Conservation (phyloP, 2,888 invertebrate genomes). For the Amphipoea lucens region DNA sequence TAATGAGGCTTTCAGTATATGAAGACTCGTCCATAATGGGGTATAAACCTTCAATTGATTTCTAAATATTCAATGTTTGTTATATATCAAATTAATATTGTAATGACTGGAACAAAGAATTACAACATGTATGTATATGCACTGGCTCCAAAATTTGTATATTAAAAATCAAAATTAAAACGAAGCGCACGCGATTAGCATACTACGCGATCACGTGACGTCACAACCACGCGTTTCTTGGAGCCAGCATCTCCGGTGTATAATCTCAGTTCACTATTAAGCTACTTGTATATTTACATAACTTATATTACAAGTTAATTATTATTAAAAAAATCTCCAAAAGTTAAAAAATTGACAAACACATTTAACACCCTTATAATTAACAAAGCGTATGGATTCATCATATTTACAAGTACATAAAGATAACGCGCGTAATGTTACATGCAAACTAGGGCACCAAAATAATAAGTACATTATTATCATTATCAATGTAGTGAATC, state of each 20-base stretch:
- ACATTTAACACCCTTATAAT: constrained; percentile 88
- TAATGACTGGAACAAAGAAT: constrained; percentile 60
- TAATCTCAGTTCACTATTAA: constrained; percentile 83
- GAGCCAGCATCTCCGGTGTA: constrained; percentile 71
- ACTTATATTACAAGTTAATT: constrained; percentile 79
- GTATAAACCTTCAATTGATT: constrained; percentile 21
- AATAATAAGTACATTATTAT: constrained; percentile 85
- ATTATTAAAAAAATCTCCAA: constrained; percentile 82
- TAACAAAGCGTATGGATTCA: constrained; percentile 90
- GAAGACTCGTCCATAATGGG: neutral
- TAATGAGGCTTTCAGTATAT: neutral
- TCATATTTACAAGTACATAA: constrained; percentile 87
- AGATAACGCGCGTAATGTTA: constrained; percentile 83
- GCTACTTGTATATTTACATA: constrained; percentile 82
- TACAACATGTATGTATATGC: constrained; percentile 23
- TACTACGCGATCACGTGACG: constrained; percentile 55
- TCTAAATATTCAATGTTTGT: constrained; percentile 21
- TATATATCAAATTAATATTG: constrained; percentile 45
- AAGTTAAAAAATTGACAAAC: constrained; percentile 89
- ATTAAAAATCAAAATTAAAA: constrained; percentile 25
- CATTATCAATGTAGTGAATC: constrained; percentile 69
- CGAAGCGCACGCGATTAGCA: constrained; percentile 44
- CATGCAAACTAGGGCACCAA: constrained; percentile 86
- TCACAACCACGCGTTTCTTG: constrained; percentile 77
- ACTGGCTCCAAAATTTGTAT: constrained; percentile 55